Percentiles rank a stretch among this genome's conserved stretches.
These are phyloP conservation scores for Odontomyia ornata DNA, from an alignment of 2,888 invertebrate genomes.

Conservation along the genomic window DNA sequence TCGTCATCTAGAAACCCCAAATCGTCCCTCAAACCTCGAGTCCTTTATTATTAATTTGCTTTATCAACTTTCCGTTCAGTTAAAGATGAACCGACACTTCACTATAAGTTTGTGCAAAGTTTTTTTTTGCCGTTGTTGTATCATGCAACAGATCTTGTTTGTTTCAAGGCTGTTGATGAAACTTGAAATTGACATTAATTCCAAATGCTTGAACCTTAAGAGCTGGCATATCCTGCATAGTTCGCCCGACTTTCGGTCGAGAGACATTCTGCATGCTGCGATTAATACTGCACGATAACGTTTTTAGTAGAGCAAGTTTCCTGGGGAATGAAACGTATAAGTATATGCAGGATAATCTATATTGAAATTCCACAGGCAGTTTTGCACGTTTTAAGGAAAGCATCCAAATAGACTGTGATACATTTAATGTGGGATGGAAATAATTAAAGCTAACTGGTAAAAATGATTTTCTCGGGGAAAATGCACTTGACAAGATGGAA, in stretches of 20 bases:
- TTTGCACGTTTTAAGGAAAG: no score
- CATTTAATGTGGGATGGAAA: no score
- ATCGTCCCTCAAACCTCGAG: background rate
- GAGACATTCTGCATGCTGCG: background rate
- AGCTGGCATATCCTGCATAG: background rate
- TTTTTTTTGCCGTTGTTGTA: background rate
- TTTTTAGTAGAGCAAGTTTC: background rate
- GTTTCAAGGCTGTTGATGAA: background rate
- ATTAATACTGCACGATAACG: background rate
- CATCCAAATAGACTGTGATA: no score
- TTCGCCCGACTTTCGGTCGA: background rate
- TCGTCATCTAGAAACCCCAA: background rate
- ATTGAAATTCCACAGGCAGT: no score
- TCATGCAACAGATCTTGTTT: background rate
- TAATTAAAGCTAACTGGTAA: no score
- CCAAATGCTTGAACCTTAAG: background rate
- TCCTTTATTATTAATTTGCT: background rate
- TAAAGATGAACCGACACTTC: background rate
- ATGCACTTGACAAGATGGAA: no score
- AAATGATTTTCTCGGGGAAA: no score
- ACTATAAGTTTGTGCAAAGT: background rate
- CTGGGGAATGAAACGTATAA: no score
- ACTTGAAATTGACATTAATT: constrained; percentile 5
- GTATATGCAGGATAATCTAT: no score
- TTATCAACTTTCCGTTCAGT: background rate